These are phyloP conservation scores for Leptarthrus brevirostris DNA, from an alignment of 2,888 invertebrate genomes.

Conservation along the genomic window DNA sequence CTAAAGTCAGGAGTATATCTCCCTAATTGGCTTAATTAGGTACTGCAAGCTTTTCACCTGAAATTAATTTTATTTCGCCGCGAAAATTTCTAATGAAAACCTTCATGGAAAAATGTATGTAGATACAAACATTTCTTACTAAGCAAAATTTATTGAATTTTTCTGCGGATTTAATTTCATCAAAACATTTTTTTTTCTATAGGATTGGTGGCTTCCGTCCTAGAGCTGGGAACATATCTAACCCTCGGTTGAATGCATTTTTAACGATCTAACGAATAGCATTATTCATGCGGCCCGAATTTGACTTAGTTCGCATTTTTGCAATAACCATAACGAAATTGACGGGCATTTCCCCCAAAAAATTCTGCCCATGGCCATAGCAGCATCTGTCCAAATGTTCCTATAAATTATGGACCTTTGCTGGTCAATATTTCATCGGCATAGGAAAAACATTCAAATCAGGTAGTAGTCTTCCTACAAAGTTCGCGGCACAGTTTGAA, in stretches of 20 bases:
- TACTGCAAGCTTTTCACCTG: no score
- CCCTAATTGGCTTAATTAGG: no score
- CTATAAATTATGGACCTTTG: constrained; percentile 20
- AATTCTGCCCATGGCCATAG: not conserved
- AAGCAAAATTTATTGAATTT: no score
- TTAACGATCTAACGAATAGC: not conserved
- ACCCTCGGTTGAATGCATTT: not conserved
- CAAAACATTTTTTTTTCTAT: no score
- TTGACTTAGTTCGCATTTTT: constrained; percentile 14
- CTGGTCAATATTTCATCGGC: constrained; percentile 33
- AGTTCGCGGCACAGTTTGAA: no score
- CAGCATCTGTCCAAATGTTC: constrained; percentile 28
- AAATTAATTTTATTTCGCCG: no score
- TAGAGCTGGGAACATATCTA: not conserved
- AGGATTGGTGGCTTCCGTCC: no score
- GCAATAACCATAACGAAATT: constrained; percentile 11
- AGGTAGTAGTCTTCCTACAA: not conserved
- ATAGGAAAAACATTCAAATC: constrained; percentile 14
- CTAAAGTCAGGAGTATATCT: no score
- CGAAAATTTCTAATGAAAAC: no score
- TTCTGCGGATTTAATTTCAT: no score
- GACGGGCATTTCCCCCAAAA: not conserved
- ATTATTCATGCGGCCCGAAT: not conserved
- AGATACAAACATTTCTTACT: no score
- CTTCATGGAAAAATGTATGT: no score